Base-by-base conservation (phyloP, 1,140 invertebrate genomes). In the Gonioctena quinquepunctata region DNA sequence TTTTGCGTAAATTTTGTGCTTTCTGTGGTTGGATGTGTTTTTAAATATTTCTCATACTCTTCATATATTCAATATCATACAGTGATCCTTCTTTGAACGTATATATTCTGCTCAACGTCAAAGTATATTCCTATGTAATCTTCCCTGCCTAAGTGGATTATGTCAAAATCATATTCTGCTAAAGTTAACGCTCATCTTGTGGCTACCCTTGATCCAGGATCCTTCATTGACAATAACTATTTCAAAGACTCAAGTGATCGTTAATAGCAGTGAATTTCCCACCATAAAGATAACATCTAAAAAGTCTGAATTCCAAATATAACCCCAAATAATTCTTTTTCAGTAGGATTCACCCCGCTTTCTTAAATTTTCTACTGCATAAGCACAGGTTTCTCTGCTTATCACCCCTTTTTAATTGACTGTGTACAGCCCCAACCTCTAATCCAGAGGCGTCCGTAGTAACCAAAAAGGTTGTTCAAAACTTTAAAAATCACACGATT, bases 401-500 rank as follows among this genome's bases (percentile, higher is more conserved):
- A 5, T 57, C 7, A 11, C 28, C 42, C 5, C 22, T 8, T 8
- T 11, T 6, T 13, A 16, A 63, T 69, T 75, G 73, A 0, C 13
- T 65, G 27, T 69, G 27, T 11, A 66, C 11, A 28, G 66, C 49
- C 68, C 73, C 42, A 50, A 69, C 23, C 4, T 54, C 73, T n/a
- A 69, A 66, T 66, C 79, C 72, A 22, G 63, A 73, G 2, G 82
- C 83, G 52, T 85, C 83, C 7, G 80, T 81, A 6, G 77, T 76
- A 18, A 83, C 62, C 21, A 77, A 75, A 59, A 83, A 84, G 23
- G 28, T 79, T 79, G 74, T 2, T 33, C 19, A 66, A 82, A 81
- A 70, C 84, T 78, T 0, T 80, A 82, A 80, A 73, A 69, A 28
- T 42, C 71, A 49, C 7, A 74, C 7, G 75, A 74, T 57, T 73